A percentile compares a stretch with the other conserved stretches of the same genome.
These are phyloP conservation scores for Herpetotheres cachinnans DNA, from an alignment of 2,113 vertebrate genomes.

Conservation along the genomic window DNA sequence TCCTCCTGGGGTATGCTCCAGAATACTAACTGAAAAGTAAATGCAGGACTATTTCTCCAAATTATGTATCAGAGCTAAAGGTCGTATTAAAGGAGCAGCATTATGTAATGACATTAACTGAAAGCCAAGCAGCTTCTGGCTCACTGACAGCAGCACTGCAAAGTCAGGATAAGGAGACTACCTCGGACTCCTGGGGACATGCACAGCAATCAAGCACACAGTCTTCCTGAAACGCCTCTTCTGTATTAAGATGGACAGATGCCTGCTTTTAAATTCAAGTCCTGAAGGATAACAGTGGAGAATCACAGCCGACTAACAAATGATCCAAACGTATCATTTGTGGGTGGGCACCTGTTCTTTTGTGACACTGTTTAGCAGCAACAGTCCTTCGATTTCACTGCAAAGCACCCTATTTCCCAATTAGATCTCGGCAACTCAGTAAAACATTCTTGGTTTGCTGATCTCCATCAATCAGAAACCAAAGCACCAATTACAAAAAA, in stretches of 20 bases:
- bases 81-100: neutral
- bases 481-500: neutral
- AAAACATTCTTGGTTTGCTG: neutral
- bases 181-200: accelerated
- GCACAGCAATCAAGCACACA: accelerated
- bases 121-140: conserved; percentile 14
- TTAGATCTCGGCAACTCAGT: neutral
- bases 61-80: conserved; percentile 6
- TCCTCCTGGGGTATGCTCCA: neutral
- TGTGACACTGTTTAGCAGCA: neutral
- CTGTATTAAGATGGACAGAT: accelerated
- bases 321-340: accelerated
- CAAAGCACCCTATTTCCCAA: neutral
- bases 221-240: accelerated
- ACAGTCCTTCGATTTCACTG: neutral
- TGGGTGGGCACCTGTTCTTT: accelerated
- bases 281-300: neutral
- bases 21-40: conserved; percentile 48
- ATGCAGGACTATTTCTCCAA: conserved; percentile 50
- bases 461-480: neutral
- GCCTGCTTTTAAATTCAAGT: accelerated
- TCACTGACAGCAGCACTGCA: neutral
- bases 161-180: conserved; percentile 29
- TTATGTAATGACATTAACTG: conserved; percentile 18
- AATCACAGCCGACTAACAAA: neutral